Evolutionary conservation across 2,888 invertebrate species (phyloP).

Genomic region (Drosophila stalkeri): DNA sequence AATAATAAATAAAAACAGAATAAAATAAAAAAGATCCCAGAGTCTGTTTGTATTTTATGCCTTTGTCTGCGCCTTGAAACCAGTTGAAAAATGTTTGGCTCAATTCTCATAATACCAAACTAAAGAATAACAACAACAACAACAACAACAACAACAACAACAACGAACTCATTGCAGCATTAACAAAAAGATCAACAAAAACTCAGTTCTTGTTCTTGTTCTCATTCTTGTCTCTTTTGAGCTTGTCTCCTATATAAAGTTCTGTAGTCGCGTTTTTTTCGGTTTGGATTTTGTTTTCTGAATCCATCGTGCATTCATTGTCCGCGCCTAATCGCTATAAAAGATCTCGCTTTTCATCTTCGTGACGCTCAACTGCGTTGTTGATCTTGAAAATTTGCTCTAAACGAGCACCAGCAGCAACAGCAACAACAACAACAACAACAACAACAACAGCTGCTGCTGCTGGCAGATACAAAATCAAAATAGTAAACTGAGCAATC

Average conservation of each 20-base stretch:
- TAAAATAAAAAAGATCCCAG: conserved; percentile 42
- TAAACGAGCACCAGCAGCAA: conserved; percentile 32
- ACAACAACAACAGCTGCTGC: conserved; percentile 16
- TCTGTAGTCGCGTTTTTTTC: conserved; percentile 53
- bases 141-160: conserved; percentile 10
- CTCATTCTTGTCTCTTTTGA: conserved; percentile 73
- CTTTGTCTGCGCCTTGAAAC: conserved; percentile 61
- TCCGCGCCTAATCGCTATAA: conserved; percentile 71
- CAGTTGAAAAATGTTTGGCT: conserved; percentile 74
- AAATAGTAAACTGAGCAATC: conserved; percentile 61
- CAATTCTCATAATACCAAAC: conserved; percentile 73
- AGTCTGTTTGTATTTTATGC: conserved; percentile 61
- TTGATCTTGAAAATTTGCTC: conserved; percentile 78
- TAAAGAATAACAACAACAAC: conserved; percentile 20
- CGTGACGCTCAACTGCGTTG: conserved; percentile 77
- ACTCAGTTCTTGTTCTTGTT: conserved; percentile 70
- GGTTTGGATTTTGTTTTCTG: conserved; percentile 40
- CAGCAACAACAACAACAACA: conserved; percentile 22
- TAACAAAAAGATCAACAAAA: conserved; percentile 49
- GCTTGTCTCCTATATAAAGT: conserved; percentile 54
- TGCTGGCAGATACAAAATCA: conserved; percentile 48
- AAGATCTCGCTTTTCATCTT: conserved; percentile 80
- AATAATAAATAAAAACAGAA: neutral
- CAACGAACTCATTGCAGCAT: conserved; percentile 16
- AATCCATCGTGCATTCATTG: conserved; percentile 79